Conservation (phyloP, 2,797 vertebrate species). For the Pristis pectinata region DNA sequence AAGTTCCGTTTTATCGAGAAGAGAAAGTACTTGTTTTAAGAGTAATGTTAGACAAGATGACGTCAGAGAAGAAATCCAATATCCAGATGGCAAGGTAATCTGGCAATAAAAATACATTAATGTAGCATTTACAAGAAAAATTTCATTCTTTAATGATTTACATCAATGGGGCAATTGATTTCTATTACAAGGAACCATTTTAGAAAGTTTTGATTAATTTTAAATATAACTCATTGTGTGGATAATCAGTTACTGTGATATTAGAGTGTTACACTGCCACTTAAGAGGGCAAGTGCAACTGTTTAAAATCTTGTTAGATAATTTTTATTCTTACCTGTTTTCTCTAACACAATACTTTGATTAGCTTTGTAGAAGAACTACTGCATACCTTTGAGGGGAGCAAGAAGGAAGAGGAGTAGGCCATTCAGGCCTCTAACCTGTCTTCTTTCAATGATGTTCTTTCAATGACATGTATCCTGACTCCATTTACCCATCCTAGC, state of each 20-base stretch:
- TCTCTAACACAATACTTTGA: not conserved
- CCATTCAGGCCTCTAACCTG: not conserved
- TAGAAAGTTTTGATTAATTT: not conserved
- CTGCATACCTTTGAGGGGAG: not conserved
- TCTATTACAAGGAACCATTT: not conserved
- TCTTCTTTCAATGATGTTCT: not conserved
- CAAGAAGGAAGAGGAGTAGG: not conserved
- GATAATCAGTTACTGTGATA: not conserved
- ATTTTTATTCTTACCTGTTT: not conserved
- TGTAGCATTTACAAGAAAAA: not conserved
- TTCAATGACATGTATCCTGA: not conserved
- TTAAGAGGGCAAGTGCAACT: not conserved
- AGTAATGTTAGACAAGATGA: slow-evolving; percentile 38
- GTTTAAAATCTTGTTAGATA: not conserved
- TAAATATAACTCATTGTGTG: not conserved
- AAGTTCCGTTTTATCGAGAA: slow-evolving; percentile 41
- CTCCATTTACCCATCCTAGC: not conserved
- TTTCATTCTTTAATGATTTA: not conserved
- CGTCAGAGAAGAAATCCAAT: slow-evolving; percentile 46
- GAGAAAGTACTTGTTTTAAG: not conserved
- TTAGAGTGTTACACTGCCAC: not conserved
- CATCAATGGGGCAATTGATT: not conserved
- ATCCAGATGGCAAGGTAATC: slow-evolving; percentile 51
- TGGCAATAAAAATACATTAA: not conserved
- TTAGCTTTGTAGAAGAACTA: not conserved